A percentile compares a stretch with the other conserved stretches of the same genome.
Evolutionary conservation across 2,888 invertebrate species (phyloP).

Genomic region (Pheosia tremula): DNA sequence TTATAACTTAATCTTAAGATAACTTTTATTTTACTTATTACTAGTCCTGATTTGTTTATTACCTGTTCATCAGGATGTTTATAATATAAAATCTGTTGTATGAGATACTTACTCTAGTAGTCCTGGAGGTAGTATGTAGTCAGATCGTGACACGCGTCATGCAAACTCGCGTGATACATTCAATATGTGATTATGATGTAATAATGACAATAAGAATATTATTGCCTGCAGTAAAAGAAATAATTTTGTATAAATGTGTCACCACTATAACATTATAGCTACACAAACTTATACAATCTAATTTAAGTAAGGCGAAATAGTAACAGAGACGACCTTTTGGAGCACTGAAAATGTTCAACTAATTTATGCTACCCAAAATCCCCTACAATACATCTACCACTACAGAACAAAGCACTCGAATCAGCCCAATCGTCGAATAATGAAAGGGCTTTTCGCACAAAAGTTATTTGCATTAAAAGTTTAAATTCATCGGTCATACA

Average conservation of each 20-base stretch:
- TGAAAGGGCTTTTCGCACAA: constrained; percentile 17
- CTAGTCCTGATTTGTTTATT: too few species aligned
- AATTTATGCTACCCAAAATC: too few species aligned
- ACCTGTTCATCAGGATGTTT: too few species aligned
- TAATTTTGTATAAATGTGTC: too few species aligned
- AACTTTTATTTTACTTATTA: too few species aligned
- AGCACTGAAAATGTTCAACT: too few species aligned
- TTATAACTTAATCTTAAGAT: too few species aligned
- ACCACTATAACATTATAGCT: too few species aligned
- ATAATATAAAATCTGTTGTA: constrained; percentile 26
- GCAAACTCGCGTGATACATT: constrained; percentile 47
- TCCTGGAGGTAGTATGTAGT: neutral
- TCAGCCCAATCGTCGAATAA: constrained; percentile 9
- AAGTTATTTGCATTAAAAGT: constrained; percentile 40
- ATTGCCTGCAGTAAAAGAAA: constrained; percentile 28
- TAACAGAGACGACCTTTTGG: too few species aligned
- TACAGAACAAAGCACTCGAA: neutral
- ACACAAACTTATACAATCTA: too few species aligned
- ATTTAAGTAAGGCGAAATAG: too few species aligned
- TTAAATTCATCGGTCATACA: constrained; percentile 59
- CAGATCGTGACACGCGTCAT: constrained; percentile 37
- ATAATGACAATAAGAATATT: constrained; percentile 35
- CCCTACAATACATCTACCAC: neutral
- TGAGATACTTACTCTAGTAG: constrained; percentile 16
- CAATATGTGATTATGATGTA: constrained; percentile 40